A percentile compares a stretch with the other conserved stretches of the same genome.
Evolutionary conservation across 2,888 invertebrate species (phyloP).

Genomic region (Chrysolina oricalcia): DNA sequence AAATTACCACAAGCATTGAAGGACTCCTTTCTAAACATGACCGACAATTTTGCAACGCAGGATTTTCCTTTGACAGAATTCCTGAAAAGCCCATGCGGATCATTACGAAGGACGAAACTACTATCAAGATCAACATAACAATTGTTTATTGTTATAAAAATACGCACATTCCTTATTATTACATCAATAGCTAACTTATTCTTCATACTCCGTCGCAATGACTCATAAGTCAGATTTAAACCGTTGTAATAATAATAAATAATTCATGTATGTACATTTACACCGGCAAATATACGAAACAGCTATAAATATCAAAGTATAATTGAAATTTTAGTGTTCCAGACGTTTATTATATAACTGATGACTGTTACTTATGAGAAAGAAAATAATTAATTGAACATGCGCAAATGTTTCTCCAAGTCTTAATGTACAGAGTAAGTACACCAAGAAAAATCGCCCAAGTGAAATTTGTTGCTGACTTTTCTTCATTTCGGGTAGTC

Average conservation of each 20-base stretch:
- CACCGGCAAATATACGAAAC: constrained; percentile 12
- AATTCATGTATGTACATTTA: constrained; percentile 16
- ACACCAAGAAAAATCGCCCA: too few relatives aligned
- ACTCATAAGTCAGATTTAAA: constrained; percentile 7
- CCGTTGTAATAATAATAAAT: constrained; percentile 14
- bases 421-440: neutral
- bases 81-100: neutral
- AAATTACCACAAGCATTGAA: neutral
- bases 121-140: constrained; percentile 22
- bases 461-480: too few relatives aligned
- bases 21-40: neutral
- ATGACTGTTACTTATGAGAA: constrained; percentile 4
- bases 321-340: constrained; percentile 13
- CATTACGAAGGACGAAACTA: constrained; percentile 1
- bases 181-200: neutral
- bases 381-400: neutral
- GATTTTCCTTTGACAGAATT: neutral
- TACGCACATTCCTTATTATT: constrained; percentile 13
- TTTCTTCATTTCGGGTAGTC: too few relatives aligned
- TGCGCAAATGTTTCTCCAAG: neutral
- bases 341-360: neutral
- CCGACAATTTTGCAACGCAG: constrained; percentile 9
- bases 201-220: neutral
- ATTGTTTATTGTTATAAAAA: constrained; percentile 16
- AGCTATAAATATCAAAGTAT: neutral